Percentiles rank a stretch among this genome's conserved stretches.
phyloP scores from a whole-genome alignment of 2,797 vertebrate genomes.

The Erethizon dorsatum region DNA sequence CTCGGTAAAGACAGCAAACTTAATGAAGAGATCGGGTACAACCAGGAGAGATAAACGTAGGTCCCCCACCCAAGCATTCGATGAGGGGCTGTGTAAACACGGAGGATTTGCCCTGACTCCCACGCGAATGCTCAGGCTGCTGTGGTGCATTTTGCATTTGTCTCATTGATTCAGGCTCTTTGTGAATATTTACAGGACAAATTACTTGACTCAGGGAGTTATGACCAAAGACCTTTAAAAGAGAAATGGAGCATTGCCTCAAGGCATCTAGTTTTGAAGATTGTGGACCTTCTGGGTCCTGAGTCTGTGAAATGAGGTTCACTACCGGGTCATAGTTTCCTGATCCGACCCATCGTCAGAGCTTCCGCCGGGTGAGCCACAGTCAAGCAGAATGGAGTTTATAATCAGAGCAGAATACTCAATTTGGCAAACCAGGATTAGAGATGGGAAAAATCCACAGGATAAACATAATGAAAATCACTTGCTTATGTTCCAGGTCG shows the following conservation, averaged over 20 bases:
- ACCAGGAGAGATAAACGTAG: slow-evolving; percentile 77
- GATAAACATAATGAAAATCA: slow-evolving; percentile 81
- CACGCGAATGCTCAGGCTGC: slow-evolving; percentile 66
- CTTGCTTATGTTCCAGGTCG: slow-evolving; percentile 86
- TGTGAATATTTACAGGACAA: slow-evolving; percentile 76
- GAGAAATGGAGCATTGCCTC: slow-evolving; percentile 47
- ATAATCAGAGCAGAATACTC: slow-evolving; percentile 80
- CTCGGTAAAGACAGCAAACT: slow-evolving; percentile 78
- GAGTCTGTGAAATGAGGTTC: slow-evolving; percentile 60
- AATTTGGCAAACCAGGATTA: slow-evolving; percentile 76
- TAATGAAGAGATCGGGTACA: slow-evolving; percentile 77
- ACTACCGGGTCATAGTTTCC: slow-evolving; percentile 12
- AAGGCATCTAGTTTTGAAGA: slow-evolving; percentile 60
- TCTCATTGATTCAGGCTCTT: slow-evolving; percentile 81
- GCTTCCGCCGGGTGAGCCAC: slow-evolving; percentile 67
- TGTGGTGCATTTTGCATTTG: slow-evolving; percentile 68
- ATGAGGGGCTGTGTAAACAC: slow-evolving; percentile 81
- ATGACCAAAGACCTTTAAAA: background rate
- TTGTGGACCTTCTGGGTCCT: background rate
- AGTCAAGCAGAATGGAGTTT: slow-evolving; percentile 74
- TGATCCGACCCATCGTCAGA: background rate
- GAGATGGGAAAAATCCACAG: slow-evolving; percentile 34
- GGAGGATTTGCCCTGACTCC: slow-evolving; percentile 78
- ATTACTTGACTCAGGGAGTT: slow-evolving; percentile 80
- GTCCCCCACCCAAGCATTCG: slow-evolving; percentile 76